Evolutionary conservation across 2,113 vertebrate species (phyloP).

Genomic region (Neomonachus schauinslandi): DNA sequence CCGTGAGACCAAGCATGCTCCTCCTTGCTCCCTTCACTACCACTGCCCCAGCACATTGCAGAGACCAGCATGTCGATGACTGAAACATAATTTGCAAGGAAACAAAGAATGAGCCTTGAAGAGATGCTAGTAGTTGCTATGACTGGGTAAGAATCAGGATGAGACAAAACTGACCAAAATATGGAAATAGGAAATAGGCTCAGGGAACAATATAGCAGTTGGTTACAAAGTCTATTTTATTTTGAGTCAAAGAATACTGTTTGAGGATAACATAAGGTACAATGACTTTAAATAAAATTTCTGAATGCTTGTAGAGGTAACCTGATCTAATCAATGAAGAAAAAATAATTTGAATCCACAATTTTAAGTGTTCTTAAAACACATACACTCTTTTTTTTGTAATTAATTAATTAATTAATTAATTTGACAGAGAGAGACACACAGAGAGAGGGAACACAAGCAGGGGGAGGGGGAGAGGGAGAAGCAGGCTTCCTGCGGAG

Average conservation of each 20-base stretch:
- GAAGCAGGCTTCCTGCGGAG: too few relatives aligned
- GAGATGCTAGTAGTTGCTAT: neutral
- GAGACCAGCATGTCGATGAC: neutral
- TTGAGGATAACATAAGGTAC: neutral
- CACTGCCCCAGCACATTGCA: neutral
- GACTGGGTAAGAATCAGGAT: neutral
- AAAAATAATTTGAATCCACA: neutral
- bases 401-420: too few relatives aligned
- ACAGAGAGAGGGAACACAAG: too few relatives aligned
- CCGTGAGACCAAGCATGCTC: neutral
- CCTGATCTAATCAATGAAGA: neutral
- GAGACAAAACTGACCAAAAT: neutral
- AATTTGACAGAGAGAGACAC: too few relatives aligned
- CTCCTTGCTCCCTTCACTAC: neutral
- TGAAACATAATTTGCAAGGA: neutral
- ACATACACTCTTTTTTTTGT: neutral
- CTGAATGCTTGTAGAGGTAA: neutral
- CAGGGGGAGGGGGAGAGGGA: too few relatives aligned
- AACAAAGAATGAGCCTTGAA: neutral
- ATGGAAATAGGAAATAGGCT: neutral
- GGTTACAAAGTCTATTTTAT: neutral
- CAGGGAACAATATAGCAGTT: neutral
- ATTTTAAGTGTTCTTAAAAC: neutral
- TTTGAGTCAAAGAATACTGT: neutral
- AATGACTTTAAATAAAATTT: neutral